A percentile compares a stretch with the other conserved stretches of the same genome.
Conservation (phyloP, 2,888 invertebrate species). For the Phytoseiulus persimilis region DNA sequence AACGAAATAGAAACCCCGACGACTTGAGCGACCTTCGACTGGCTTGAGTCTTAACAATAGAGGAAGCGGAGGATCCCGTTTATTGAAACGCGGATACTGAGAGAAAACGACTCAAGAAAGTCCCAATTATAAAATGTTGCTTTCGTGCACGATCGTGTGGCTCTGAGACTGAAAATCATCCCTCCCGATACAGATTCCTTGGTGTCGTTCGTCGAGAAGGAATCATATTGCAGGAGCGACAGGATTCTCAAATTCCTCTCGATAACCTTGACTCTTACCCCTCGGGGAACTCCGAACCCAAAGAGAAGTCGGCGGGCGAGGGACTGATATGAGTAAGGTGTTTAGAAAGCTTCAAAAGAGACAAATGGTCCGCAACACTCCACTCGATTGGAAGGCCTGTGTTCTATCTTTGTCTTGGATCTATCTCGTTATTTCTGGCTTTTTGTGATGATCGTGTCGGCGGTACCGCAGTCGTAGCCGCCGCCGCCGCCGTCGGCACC, state of each 20-base stretch:
- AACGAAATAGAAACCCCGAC: background rate
- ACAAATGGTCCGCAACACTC: background rate
- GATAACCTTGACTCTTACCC: background rate
- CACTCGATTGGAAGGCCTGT: background rate
- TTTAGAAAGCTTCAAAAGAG: background rate
- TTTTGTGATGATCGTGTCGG: background rate
- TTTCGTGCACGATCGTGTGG: too few species aligned
- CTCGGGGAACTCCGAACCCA: background rate
- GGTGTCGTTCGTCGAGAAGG: too few species aligned
- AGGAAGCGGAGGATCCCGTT: background rate
- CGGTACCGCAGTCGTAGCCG: background rate
- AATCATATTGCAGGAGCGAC: too few species aligned
- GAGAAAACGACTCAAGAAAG: background rate
- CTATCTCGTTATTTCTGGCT: background rate
- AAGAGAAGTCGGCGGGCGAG: background rate
- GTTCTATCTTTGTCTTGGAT: constrained; percentile 5
- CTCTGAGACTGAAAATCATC: too few species aligned
- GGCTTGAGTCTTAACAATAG: background rate
- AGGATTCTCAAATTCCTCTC: background rate
- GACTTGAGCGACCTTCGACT: background rate
- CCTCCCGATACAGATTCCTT: too few species aligned
- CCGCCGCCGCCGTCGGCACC: background rate
- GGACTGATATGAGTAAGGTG: background rate
- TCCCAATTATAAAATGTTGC: background rate
- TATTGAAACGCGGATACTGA: background rate